These are phyloP conservation scores for Conchocele bisecta DNA, from an alignment of 2,888 invertebrate genomes.

Conservation along the genomic window DNA sequence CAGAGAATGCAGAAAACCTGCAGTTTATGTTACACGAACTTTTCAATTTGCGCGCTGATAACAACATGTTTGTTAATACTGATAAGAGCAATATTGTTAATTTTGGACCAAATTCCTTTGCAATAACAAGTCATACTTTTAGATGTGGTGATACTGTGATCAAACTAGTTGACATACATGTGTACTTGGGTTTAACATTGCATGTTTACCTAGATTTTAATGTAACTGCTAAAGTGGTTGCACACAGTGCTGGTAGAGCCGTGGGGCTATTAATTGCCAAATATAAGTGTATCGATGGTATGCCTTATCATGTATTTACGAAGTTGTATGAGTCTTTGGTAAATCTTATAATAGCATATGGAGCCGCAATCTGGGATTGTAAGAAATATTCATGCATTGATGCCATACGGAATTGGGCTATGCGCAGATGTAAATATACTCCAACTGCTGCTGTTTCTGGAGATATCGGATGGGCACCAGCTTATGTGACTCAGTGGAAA, in stretches of 20 bases:
- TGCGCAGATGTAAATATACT: slow-evolving; percentile 10
- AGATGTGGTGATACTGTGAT: not conserved
- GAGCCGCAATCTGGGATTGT: slow-evolving; percentile 7
- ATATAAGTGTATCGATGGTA: not conserved
- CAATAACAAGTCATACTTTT: not conserved
- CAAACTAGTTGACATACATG: not conserved
- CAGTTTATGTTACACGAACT: slow-evolving; percentile 13
- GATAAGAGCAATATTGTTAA: slow-evolving; percentile 29
- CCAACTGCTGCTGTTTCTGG: slow-evolving; percentile 10
- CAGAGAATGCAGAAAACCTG: slow-evolving; percentile 27
- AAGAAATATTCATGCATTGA: not conserved
- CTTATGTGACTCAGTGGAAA: not conserved
- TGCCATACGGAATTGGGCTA: slow-evolving; percentile 9
- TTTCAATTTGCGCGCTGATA: slow-evolving; percentile 9
- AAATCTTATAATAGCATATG: slow-evolving; percentile 10
- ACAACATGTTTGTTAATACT: slow-evolving; percentile 13
- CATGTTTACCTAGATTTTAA: slow-evolving; percentile 20
- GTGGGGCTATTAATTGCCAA: slow-evolving; percentile 16
- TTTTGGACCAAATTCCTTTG: slow-evolving; percentile 10
- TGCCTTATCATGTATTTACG: slow-evolving; percentile 7
- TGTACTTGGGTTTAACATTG: slow-evolving; percentile 11
- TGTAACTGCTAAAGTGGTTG: slow-evolving; percentile 7
- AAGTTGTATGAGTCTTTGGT: not conserved
- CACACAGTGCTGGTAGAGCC: slow-evolving; percentile 16
- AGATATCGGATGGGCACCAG: slow-evolving; percentile 10